phyloP scores from a whole-genome alignment of 1,140 invertebrate genomes.

The Drosophila virilis region DNA sequence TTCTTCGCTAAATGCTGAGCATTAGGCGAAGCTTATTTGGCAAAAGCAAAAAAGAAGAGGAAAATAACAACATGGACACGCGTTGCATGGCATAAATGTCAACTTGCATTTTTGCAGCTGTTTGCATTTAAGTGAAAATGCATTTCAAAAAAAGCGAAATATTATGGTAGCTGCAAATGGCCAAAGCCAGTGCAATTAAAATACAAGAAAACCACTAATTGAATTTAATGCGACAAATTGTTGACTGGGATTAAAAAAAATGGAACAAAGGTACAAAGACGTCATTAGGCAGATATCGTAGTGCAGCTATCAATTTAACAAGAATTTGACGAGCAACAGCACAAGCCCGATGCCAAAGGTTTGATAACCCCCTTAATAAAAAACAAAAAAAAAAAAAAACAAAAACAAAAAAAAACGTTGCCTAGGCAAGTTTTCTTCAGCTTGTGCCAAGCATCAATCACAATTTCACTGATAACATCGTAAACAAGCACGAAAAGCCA shows the following conservation, averaged over 20 bases:
- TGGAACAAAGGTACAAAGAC: conserved; percentile 10
- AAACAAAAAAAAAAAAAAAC: no score
- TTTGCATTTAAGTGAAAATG: conserved; percentile 70
- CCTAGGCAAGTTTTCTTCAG: neutral
- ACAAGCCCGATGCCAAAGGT: conserved; percentile 40
- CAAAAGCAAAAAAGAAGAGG: conserved; percentile 22
- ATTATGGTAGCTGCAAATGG: conserved; percentile 53
- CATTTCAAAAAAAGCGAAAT: conserved; percentile 41
- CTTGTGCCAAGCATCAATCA: conserved; percentile 47
- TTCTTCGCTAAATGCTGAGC: conserved; percentile 19
- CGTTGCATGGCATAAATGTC: conserved; percentile 34
- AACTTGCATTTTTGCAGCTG: conserved; percentile 29
- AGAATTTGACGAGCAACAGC: conserved; percentile 22
- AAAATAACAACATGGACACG: conserved; percentile 25
- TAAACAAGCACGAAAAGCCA: conserved; percentile 52
- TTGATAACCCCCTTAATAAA: conserved; percentile 50
- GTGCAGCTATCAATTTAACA: conserved; percentile 27
- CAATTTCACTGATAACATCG: conserved; percentile 66
- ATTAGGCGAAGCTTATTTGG: conserved; percentile 16
- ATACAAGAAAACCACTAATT: conserved; percentile 33
- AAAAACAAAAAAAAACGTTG: no score
- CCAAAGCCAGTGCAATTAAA: conserved; percentile 16
- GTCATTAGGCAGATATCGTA: conserved; percentile 2
- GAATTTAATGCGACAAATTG: conserved; percentile 51
- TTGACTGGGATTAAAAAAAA: conserved; percentile 9